These are phyloP conservation scores for Spodoptera picta DNA, from an alignment of 2,888 invertebrate species.

Conservation along the genomic window DNA sequence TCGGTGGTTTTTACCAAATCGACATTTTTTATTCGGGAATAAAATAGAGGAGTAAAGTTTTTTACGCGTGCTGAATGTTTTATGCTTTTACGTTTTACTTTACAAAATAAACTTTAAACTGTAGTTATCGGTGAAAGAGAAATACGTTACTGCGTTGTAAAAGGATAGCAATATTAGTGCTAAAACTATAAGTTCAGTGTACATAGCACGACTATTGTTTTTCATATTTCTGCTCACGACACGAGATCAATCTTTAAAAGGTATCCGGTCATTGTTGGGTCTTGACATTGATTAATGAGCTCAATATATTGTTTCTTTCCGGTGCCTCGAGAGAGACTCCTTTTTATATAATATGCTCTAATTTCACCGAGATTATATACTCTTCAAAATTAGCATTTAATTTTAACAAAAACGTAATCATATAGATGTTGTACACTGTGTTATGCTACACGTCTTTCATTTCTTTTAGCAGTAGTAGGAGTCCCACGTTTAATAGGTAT, in stretches of 20 bases:
- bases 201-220: slow-evolving; percentile 41
- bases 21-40: slow-evolving; percentile 44
- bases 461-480: too few species aligned
- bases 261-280: slow-evolving; percentile 74
- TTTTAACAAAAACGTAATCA: too few species aligned
- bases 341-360: slow-evolving; percentile 39
- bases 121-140: slow-evolving; percentile 10
- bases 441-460: too few species aligned
- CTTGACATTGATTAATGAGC: slow-evolving; percentile 77
- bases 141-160: slow-evolving; percentile 8
- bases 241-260: slow-evolving; percentile 59
- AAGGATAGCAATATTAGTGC: slow-evolving; percentile 4
- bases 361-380: slow-evolving; percentile 24
- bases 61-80: slow-evolving; percentile 34
- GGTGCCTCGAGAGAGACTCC: slow-evolving; percentile 56
- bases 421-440: too few species aligned
- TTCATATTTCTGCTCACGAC: slow-evolving; percentile 56
- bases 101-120: slow-evolving; percentile 23
- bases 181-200: slow-evolving; percentile 19
- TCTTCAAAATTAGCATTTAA: slow-evolving; percentile 4
- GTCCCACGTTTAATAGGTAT: too few species aligned
- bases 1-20: slow-evolving; percentile 54
- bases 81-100: slow-evolving; percentile 38
- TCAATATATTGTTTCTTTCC: slow-evolving; percentile 72
- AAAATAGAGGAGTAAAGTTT: slow-evolving; percentile 43